Percentiles rank a stretch among this genome's conserved stretches.
Conservation (phyloP, 2,888 invertebrate genomes). For the Alitta virens region DNA sequence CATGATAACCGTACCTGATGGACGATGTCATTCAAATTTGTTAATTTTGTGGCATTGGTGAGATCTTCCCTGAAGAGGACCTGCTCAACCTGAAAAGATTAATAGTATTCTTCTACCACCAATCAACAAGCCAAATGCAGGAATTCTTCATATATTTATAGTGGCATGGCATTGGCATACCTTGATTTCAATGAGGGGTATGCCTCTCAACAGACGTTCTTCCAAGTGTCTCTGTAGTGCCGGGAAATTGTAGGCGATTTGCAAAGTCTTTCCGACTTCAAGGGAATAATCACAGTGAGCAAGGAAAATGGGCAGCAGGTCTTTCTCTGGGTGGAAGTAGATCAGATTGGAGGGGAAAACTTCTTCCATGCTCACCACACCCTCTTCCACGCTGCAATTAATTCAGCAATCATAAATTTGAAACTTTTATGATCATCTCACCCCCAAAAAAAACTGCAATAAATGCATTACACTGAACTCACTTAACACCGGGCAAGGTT, state of each 20-base stretch:
- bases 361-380: slow-evolving; percentile 5
- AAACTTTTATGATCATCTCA: too few species aligned
- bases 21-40: slow-evolving; percentile 33
- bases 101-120: too few species aligned
- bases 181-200: slow-evolving; percentile 14
- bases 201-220: slow-evolving; percentile 33
- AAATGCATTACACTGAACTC: background rate
- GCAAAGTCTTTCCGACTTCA: slow-evolving; percentile 30
- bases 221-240: slow-evolving; percentile 35
- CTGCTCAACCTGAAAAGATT: slow-evolving; percentile 33
- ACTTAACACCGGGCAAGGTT: background rate
- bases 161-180: too few species aligned
- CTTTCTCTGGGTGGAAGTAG: slow-evolving; percentile 30
- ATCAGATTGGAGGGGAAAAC: slow-evolving; percentile 24
- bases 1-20: too few species aligned
- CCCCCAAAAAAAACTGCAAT: too few species aligned
- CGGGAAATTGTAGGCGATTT: slow-evolving; percentile 35
- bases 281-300: slow-evolving; percentile 41
- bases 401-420: too few species aligned
- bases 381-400: background rate
- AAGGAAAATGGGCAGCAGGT: slow-evolving; percentile 36
- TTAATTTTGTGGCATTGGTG: slow-evolving; percentile 35
- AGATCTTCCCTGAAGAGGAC: slow-evolving; percentile 38
- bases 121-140: too few species aligned
- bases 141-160: too few species aligned